These are phyloP conservation scores for Helicoverpa assulta DNA, from an alignment of 2,888 invertebrate genomes.

Conservation along the genomic window DNA sequence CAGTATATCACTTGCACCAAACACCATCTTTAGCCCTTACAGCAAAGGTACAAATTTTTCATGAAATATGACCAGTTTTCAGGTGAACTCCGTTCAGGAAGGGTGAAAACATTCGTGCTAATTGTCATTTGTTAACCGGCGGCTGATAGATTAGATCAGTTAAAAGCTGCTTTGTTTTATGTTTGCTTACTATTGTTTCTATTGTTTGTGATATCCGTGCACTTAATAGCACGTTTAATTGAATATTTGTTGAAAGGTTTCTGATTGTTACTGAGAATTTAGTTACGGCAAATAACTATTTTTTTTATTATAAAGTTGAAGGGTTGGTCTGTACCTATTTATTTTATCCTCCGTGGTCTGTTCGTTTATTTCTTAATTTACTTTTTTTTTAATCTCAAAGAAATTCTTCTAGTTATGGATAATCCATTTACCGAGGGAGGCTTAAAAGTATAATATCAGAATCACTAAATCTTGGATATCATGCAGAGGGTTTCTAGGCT, in stretches of 20 bases:
- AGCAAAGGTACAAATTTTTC: constrained; percentile 71
- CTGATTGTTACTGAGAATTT: neutral
- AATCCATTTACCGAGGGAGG: no score
- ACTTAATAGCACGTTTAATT: constrained; percentile 4
- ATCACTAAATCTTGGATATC: no score
- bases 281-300: no score
- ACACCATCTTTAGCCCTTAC: constrained; percentile 58
- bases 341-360: no score
- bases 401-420: no score
- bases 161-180: constrained; percentile 49
- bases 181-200: constrained; percentile 55
- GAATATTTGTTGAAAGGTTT: neutral
- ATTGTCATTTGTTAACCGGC: constrained; percentile 50
- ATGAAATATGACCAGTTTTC: constrained; percentile 74
- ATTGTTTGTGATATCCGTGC: constrained; percentile 21
- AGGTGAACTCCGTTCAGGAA: constrained; percentile 69
- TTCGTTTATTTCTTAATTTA: no score
- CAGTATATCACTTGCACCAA: constrained; percentile 57
- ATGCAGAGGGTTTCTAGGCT: no score
- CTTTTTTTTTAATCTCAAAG: no score
- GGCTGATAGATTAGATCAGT: constrained; percentile 52
- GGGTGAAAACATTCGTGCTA: constrained; percentile 66
- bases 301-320: no score
- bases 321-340: no score
- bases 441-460: no score